Evolutionary conservation across 2,113 vertebrate genomes (phyloP).

Genomic region (Amblyornis subalaris): DNA sequence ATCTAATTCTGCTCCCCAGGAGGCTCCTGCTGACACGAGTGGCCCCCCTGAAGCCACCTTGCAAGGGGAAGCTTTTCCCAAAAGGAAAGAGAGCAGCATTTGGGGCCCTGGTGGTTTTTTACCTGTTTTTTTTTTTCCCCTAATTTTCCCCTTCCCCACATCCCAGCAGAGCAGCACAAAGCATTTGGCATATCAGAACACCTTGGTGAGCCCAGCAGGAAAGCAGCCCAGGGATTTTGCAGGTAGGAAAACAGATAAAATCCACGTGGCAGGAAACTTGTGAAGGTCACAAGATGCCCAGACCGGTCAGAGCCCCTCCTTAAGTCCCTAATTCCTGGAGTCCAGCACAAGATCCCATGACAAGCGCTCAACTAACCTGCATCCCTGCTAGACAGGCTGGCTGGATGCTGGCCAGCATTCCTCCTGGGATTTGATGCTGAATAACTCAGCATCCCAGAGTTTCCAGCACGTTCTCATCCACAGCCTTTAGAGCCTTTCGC

Average conservation of each 20-base stretch:
- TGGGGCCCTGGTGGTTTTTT: not conserved
- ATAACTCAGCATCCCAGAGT: not conserved
- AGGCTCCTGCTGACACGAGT: not conserved
- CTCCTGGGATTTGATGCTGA: slow-evolving; percentile 3
- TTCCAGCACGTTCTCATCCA: not conserved
- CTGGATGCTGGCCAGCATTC: slow-evolving; percentile 22
- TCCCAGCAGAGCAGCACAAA: not conserved
- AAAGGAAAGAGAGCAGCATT: not conserved
- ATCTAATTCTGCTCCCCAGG: not conserved
- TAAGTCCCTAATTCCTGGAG: not conserved
- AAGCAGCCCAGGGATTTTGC: not conserved
- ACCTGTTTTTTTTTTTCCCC: not conserved
- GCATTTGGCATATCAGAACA: not conserved
- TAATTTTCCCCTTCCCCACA: not conserved
- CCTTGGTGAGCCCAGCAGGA: not conserved
- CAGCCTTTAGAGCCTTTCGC: not conserved
- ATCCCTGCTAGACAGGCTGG: not conserved
- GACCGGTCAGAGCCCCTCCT: not conserved
- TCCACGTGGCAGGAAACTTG: not conserved
- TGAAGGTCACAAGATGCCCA: not conserved
- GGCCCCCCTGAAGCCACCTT: not conserved
- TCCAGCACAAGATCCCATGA: not conserved
- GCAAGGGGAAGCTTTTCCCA: not conserved
- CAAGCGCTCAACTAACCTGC: not conserved
- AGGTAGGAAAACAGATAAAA: not conserved